phyloP scores from a whole-genome alignment of 1,140 invertebrate species.

The Teleopsis dalmanni region DNA sequence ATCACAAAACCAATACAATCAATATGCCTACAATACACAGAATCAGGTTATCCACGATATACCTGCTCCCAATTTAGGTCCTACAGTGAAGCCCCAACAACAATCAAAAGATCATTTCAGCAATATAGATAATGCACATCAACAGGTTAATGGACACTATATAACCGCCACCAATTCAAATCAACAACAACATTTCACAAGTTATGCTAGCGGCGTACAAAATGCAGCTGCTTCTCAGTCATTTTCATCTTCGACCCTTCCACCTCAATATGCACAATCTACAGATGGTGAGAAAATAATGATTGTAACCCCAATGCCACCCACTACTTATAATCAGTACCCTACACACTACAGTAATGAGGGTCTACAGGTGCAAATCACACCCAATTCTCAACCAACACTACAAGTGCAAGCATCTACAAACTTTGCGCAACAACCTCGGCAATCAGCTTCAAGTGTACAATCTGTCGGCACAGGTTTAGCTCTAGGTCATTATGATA shows the following conservation, averaged over 20 bases:
- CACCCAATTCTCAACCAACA: constrained; percentile 5
- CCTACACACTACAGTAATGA: constrained; percentile 28
- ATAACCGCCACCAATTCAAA: constrained; percentile 13
- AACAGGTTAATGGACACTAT: constrained; percentile 14
- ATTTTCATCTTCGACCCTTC: constrained; percentile 5
- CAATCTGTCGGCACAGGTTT: background rate
- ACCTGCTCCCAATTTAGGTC: constrained; percentile 35
- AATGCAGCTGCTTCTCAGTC: background rate
- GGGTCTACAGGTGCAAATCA: constrained; percentile 4
- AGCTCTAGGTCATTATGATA: background rate
- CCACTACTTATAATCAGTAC: constrained; percentile 35
- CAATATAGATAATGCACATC: background rate
- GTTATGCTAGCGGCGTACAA: constrained; percentile 18
- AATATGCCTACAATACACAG: constrained; percentile 10
- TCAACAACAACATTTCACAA: constrained; percentile 16
- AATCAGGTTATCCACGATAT: constrained; percentile 40
- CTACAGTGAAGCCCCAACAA: constrained; percentile 12
- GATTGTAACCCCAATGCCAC: constrained; percentile 37
- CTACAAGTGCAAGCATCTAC: constrained; percentile 23
- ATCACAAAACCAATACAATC: constrained; percentile 10
- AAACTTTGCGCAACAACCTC: constrained; percentile 29
- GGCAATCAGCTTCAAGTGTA: constrained; percentile 16
- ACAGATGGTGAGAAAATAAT: constrained; percentile 39
- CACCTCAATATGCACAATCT: constrained; percentile 31
- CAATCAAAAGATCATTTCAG: constrained; percentile 12